Evolutionary conservation across 35 echinoderm and acorn worm genomes (phyloP).

Genomic region (Apostichopus japonicus): DNA sequence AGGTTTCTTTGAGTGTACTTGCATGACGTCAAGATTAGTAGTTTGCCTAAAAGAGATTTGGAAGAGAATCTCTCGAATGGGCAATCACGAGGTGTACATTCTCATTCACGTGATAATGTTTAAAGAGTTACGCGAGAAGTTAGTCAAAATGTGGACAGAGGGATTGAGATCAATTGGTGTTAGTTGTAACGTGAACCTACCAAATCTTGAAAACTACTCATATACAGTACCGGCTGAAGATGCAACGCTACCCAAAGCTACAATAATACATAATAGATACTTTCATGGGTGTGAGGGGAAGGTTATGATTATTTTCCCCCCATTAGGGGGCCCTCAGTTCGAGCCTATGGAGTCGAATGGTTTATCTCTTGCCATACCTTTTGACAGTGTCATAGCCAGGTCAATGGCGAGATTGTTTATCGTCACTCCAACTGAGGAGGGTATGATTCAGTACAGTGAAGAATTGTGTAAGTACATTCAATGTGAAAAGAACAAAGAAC

Average conservation of each 20-base stretch:
- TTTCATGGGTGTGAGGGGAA: constrained; percentile 40
- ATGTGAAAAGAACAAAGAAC: not conserved
- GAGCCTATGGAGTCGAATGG: not conserved
- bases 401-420: not conserved
- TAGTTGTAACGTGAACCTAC: not conserved
- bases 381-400: constrained; percentile 25
- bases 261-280: constrained; percentile 24
- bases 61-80: constrained; percentile 8
- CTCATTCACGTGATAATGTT: constrained; percentile 30
- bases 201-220: not conserved
- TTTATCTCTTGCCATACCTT: not conserved
- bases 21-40: not conserved
- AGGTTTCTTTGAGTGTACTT: constrained; percentile 34
- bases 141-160: not conserved
- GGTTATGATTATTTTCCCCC: constrained; percentile 34
- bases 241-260: not conserved
- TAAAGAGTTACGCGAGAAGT: constrained; percentile 15
- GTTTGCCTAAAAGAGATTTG: not conserved
- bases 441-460: constrained; percentile 26
- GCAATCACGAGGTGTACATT: not conserved
- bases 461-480: constrained; percentile 15
- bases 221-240: not conserved
- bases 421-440: constrained; percentile 9
- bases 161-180: not conserved
- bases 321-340: constrained; percentile 27